Base-by-base conservation (phyloP, 2,888 invertebrate species). In the Leptopilina drosophilae region DNA sequence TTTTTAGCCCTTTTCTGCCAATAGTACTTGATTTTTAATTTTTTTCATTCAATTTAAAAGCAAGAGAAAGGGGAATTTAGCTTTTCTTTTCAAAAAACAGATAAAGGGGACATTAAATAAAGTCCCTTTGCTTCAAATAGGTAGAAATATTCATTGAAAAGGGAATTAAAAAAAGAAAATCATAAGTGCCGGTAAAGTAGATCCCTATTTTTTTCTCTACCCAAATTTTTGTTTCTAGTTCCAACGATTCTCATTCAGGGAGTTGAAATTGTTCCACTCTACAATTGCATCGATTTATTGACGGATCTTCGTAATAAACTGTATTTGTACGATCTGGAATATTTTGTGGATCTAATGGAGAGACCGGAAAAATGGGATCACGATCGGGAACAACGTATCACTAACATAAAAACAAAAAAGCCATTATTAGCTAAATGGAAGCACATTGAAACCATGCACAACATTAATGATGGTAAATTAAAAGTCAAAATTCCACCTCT, bases 161-260 rank as follows among this genome's bases (percentile, higher is more conserved):
- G 8, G 8, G 8, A 42, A 42, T 42, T 42, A 42, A 42, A 42
- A 42, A 42, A 42, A 42, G 8, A 42, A 42, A 42, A 42, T 42
- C 7, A 8, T 8, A 42, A 42, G 1, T 33, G 33, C 8, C 8
- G 42, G 42, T 42, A 42, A 42, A 42, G 42, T 42, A 42, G 42
- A 42, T 42, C 1, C 8, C 42, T 42, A 42, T 56, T 33, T 33
- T 33, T 33, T 33, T 33, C 33, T 33, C 20, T 20, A 20, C 20
- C 7, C 0, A 8, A 8, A 7, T 8, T 42, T 42, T 1, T 42
- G 7, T 42, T 42, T 15, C 5, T 11, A 66, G 66, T 9, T 66
- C 42, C 42, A 15, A 66, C 66, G 9, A 66, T 66, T 66, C 40
- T 66, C 1, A 14, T 66, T 66, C n/a, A 66, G 7, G 66, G 40